Evolutionary conservation across 2,797 vertebrate species (phyloP).

Genomic region (Gadopsis marmoratus): DNA sequence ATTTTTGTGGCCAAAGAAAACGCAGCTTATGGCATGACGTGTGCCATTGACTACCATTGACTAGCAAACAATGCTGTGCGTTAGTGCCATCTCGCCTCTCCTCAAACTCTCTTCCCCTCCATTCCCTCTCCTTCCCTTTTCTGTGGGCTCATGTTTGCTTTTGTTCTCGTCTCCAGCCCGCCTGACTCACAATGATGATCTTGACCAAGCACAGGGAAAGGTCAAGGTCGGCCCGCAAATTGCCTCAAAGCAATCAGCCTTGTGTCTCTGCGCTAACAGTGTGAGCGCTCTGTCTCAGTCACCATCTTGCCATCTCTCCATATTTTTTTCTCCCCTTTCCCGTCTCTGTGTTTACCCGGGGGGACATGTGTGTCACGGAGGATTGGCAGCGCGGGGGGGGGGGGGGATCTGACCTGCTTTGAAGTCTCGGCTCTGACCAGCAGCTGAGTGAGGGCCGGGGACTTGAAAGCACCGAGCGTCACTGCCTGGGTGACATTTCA

Average conservation of each 20-base stretch:
- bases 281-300: constrained; percentile 61
- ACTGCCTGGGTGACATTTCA: constrained; percentile 78
- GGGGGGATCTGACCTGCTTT: constrained; percentile 57
- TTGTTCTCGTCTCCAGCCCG: constrained; percentile 72
- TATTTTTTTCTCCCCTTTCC: constrained; percentile 41
- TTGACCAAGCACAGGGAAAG: constrained; percentile 81
- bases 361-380: constrained; percentile 40
- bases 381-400: constrained; percentile 46
- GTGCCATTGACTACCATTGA: constrained; percentile 36
- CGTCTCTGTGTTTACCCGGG: constrained; percentile 70
- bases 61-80: constrained; percentile 12
- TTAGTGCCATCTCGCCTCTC: constrained; percentile 41
- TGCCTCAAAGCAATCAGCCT: constrained; percentile 83
- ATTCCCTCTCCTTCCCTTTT: constrained; percentile 24
- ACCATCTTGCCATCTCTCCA: constrained; percentile 59
- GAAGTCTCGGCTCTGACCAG: constrained; percentile 67
- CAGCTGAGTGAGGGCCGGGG: constrained; percentile 45
- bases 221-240: constrained; percentile 84
- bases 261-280: constrained; percentile 67
- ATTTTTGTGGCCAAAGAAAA: not conserved
- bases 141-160: constrained; percentile 77
- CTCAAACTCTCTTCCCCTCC: constrained; percentile 23
- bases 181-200: constrained; percentile 80
- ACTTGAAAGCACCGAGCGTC: constrained; percentile 74
- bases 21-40: not conserved